Evolutionary conservation across 2,797 vertebrate genomes (phyloP), one percentile per base, ranked within the genome.

Genomic region (Eulemur coronatus): DNA sequence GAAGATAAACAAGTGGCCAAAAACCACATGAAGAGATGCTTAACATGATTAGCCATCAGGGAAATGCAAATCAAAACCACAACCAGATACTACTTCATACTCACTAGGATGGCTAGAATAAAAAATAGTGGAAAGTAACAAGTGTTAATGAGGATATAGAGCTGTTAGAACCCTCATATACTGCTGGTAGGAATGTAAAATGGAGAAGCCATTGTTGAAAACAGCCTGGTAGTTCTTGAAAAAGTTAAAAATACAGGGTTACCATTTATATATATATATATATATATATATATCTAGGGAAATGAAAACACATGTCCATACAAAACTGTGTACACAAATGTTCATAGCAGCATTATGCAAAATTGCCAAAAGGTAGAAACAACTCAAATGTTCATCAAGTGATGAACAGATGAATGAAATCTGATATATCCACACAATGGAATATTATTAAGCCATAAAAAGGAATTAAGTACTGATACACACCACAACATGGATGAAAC

Each of bases 181-280:
- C 14, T 63, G 65, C 7, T 48, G 7, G 18, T 63, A 14, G 52
- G 73, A 63, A 76, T 84, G 8, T 75, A 52, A 94, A 80, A 86
- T 59, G 73, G 33, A 59, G 1, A 10, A 73, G 26, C 9, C 65
- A 43, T 13, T 35, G 41, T 61, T 80, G 65, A 80, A 67, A 89
- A 96, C 13, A 30, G 13, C 46, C 55, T 65, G 28, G 81, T 30
- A 86, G 15, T 79, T 93, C 52, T 89, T 85, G 0, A 76, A 91
- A 96, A 76, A 76, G 15, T 87, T 94, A 93, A 93, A 93, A 93
- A 63, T 46, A 95, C 11, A 70, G 7, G 91, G 24, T 81, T 59
- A 81, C 3, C n/a, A 52, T 41, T 30, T 28, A 26, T 26, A 46
- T 46, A 46, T 46, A 46, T 46, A 75, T 75, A 33, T 78, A 52